Conservation (phyloP, 2,797 vertebrate species). For the Sphenopsis melanotis region DNA sequence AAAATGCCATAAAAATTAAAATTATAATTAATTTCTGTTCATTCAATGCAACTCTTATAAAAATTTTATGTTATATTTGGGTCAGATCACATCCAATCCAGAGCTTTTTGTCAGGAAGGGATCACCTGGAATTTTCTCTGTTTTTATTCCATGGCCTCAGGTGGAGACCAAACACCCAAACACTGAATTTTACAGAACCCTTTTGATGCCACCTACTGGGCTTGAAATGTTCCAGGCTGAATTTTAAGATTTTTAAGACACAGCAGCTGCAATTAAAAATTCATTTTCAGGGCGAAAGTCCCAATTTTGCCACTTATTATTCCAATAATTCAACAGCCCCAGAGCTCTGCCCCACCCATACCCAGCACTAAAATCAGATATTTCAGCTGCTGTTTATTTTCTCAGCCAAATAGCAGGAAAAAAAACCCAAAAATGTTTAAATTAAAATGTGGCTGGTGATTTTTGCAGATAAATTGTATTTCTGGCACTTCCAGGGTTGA, state of each 20-base stretch:
- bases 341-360: background rate
- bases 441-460: background rate
- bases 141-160: background rate
- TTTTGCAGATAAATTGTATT: background rate
- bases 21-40: background rate
- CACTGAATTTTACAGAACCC: background rate
- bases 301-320: background rate
- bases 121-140: background rate
- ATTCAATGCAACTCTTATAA: background rate
- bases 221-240: background rate
- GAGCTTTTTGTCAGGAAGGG: background rate
- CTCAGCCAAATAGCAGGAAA: background rate
- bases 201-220: conserved; percentile 52
- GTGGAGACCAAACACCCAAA: background rate
- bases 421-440: background rate
- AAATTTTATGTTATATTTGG: background rate
- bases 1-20: background rate
- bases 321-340: background rate
- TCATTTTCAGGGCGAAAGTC: background rate
- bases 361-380: background rate
- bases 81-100: background rate
- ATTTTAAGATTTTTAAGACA: background rate
- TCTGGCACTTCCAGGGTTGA: background rate
- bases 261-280: background rate
- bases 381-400: background rate